Percentiles rank a stretch among this genome's conserved stretches.
These are phyloP conservation scores for Neopelma chrysocephalum DNA, from an alignment of 2,797 vertebrate species.

Conservation along the genomic window DNA sequence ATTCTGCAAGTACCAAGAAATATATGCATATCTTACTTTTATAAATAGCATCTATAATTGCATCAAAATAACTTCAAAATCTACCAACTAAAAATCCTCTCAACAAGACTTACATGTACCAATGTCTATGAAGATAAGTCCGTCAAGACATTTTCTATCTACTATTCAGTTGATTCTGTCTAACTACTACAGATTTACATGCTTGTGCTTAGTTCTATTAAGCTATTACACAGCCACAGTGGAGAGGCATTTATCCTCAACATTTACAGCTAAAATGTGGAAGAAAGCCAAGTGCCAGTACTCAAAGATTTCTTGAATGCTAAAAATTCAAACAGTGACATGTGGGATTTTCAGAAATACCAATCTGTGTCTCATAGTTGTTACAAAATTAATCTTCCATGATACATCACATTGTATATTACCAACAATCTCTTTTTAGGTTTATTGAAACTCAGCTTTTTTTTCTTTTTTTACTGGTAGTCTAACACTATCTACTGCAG, in stretches of 20 bases:
- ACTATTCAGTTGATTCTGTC: neutral
- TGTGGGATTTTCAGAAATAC: neutral
- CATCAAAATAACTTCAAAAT: neutral
- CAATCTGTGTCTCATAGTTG: neutral
- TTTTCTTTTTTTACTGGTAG: neutral
- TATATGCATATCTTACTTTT: neutral
- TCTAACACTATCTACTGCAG: neutral
- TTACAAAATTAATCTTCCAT: neutral
- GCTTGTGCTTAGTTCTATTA: neutral
- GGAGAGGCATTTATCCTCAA: neutral
- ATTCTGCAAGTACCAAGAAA: neutral
- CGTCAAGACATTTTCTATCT: neutral
- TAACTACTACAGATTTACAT: neutral
- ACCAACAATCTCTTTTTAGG: neutral
- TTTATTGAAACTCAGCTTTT: neutral
- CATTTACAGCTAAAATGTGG: neutral
- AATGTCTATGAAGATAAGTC: neutral
- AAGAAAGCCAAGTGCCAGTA: neutral
- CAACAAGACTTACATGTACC: accelerated
- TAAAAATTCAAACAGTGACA: neutral
- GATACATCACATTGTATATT: neutral
- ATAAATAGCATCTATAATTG: neutral
- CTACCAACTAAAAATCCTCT: neutral
- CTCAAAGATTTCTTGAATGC: neutral
- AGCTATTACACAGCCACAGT: neutral